Percentiles rank a stretch among this genome's conserved stretches.
Evolutionary conservation across 2,797 vertebrate species (phyloP).

Genomic region (Margarornis squamiger): DNA sequence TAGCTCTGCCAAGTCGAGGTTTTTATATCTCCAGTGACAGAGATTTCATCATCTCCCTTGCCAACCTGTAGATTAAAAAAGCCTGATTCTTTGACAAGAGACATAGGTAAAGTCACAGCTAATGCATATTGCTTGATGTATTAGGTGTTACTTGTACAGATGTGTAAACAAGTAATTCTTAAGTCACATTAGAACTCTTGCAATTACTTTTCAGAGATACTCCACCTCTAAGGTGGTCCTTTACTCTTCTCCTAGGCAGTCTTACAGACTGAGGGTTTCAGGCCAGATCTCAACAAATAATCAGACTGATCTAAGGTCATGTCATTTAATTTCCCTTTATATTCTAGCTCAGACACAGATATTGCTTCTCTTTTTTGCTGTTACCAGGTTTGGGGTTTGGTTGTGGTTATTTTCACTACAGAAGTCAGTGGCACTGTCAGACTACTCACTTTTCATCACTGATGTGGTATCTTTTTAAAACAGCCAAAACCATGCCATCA

Average conservation of each 20-base stretch:
- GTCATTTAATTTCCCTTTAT: neutral
- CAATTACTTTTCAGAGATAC: neutral
- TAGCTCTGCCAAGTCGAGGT: neutral
- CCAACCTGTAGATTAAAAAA: neutral
- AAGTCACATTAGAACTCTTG: neutral
- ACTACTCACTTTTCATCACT: neutral
- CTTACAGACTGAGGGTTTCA: fast-evolving
- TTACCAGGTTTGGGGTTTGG: neutral
- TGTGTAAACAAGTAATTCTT: neutral
- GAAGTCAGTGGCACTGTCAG: neutral
- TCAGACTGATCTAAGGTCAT: neutral
- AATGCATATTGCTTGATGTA: neutral
- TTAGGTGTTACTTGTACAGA: neutral
- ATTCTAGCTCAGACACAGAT: neutral
- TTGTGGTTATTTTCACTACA: neutral
- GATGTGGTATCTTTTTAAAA: neutral
- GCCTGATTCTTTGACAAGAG: neutral
- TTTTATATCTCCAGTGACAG: neutral
- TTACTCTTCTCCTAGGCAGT: neutral
- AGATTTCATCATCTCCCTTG: neutral
- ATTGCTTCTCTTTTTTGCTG: neutral
- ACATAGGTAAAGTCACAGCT: neutral
- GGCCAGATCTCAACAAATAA: neutral
- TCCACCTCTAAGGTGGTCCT: neutral
- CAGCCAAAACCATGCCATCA: neutral